These are phyloP conservation scores for Phrynosoma blainvillii DNA, from an alignment of 2,113 vertebrate species.

Conservation along the genomic window DNA sequence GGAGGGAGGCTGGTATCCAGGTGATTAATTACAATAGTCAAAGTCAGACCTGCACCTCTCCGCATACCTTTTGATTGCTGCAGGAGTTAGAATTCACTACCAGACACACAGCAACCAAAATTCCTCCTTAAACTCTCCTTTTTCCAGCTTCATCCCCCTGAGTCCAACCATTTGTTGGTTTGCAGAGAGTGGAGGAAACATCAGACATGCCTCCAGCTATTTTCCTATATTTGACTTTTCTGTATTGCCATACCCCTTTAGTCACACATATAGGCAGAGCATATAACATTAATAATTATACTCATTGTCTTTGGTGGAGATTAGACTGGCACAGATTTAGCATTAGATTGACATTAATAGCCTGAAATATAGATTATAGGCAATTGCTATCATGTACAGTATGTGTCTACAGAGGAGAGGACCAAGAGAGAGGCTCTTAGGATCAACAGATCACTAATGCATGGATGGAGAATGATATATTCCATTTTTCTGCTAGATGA, in stretches of 20 bases:
- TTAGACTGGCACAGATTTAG: background rate
- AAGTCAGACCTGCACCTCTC: too few species aligned
- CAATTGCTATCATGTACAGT: background rate
- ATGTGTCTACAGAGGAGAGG: background rate
- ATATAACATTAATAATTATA: background rate
- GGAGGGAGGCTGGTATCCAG: too few species aligned
- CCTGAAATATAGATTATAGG: background rate
- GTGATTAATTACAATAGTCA: too few species aligned
- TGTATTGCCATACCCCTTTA: background rate
- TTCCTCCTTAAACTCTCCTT: too few species aligned
- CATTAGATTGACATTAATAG: constrained; percentile 2
- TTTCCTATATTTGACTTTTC: background rate
- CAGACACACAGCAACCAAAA: too few species aligned
- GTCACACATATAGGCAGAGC: background rate
- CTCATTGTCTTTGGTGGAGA: constrained; percentile 8
- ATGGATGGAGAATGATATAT: constrained; percentile 10
- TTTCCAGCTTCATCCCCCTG: too few species aligned
- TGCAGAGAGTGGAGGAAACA: too few species aligned
- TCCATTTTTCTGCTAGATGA: background rate
- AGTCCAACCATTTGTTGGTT: too few species aligned
- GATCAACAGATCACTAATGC: constrained; percentile 5
- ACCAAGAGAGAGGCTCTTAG: background rate
- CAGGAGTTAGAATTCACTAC: too few species aligned
- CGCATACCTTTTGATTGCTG: too few species aligned
- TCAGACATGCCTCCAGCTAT: too few species aligned